phyloP scores from a whole-genome alignment of 2,888 invertebrate genomes.

The Cosmia trapezina region DNA sequence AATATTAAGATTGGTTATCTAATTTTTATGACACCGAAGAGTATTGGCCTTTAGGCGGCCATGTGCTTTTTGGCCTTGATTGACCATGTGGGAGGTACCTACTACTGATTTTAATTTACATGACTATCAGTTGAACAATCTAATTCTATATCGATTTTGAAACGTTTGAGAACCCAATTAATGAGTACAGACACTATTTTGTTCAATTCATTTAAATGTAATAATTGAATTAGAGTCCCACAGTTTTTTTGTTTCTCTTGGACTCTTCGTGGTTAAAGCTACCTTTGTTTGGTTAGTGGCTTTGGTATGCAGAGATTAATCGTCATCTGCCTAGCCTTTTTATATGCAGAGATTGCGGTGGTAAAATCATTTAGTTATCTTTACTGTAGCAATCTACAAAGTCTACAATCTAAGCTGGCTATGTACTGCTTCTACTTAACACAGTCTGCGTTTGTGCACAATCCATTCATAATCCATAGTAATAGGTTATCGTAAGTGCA shows the following conservation, averaged over 20 bases:
- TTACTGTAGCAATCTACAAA: background rate
- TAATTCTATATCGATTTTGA: slow-evolving; percentile 23
- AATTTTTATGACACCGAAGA: slow-evolving; percentile 26
- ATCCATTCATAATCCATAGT: background rate
- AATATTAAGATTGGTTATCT: slow-evolving; percentile 45
- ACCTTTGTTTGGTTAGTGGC: background rate
- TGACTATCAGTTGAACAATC: slow-evolving; percentile 11
- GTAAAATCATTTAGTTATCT: background rate
- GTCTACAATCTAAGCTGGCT: background rate
- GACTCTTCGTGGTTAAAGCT: background rate
- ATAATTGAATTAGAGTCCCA: background rate
- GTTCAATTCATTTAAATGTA: slow-evolving; percentile 25
- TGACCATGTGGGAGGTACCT: slow-evolving; percentile 24
- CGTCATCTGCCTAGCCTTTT: too few species aligned
- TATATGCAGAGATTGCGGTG: slow-evolving; percentile 1
- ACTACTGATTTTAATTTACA: slow-evolving; percentile 36
- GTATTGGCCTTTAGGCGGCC: slow-evolving; percentile 36
- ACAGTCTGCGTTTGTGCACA: background rate
- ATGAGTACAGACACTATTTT: background rate
- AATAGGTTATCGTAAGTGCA: background rate
- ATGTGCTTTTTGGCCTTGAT: slow-evolving; percentile 49
- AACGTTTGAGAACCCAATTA: slow-evolving; percentile 41
- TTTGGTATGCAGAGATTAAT: background rate
- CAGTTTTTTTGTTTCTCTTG: slow-evolving; percentile 15
- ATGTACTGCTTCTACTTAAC: background rate